Conservation (phyloP, 2,888 invertebrate species). For the Xestia xanthographa region DNA sequence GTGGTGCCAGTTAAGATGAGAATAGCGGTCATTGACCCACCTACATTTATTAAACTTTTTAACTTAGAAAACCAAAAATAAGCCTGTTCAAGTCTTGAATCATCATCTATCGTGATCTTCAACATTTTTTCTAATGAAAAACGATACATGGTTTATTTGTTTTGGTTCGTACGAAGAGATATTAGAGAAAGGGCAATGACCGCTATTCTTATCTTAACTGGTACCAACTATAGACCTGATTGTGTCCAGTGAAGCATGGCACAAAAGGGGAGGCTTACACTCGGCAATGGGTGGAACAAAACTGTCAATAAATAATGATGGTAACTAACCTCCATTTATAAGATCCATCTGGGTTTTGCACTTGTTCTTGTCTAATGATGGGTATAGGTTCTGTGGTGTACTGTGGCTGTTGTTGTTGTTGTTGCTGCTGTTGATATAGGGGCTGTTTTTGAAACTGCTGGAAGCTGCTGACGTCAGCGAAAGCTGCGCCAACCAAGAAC, state of each 20-base stretch:
- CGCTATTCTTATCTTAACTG: too few species aligned
- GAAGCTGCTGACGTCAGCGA: constrained; percentile 82
- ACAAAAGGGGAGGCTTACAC: background rate
- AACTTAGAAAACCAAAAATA: too few species aligned
- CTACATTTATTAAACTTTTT: too few species aligned
- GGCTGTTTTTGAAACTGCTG: constrained; percentile 76
- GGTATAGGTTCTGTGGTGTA: constrained; percentile 91
- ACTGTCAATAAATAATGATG: background rate
- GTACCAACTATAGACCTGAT: too few species aligned
- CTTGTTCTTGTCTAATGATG: constrained; percentile 92
- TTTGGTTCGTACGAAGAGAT: too few species aligned
- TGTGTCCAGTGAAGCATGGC: background rate
- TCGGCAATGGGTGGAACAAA: background rate
- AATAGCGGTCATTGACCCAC: too few species aligned
- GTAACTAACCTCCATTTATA: constrained; percentile 88
- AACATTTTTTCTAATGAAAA: too few species aligned
- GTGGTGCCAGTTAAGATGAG: too few species aligned
- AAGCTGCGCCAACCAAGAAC: constrained; percentile 67
- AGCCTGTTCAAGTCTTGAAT: too few species aligned
- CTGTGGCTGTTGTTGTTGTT: constrained; percentile 75
- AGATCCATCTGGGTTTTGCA: constrained; percentile 93
- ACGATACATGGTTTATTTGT: too few species aligned
- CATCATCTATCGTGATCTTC: too few species aligned
- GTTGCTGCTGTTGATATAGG: constrained; percentile 73
- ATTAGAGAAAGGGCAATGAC: too few species aligned